Conservation (phyloP, 2,113 vertebrate genomes). For the Varanus salvator region DNA sequence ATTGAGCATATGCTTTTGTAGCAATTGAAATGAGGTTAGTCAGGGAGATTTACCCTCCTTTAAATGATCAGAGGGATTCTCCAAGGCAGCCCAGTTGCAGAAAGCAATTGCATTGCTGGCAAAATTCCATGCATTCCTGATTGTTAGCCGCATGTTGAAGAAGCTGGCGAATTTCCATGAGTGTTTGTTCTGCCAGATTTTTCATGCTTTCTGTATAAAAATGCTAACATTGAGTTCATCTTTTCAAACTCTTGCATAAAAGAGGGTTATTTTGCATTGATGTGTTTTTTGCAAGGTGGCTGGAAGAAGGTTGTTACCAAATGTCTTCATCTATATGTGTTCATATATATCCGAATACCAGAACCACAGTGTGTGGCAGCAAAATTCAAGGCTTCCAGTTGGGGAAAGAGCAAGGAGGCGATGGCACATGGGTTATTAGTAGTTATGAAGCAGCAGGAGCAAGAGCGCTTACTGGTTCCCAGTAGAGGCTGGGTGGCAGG, state of each 20-base stretch:
- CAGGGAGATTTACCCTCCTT: fast-evolving
- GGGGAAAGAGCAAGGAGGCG: no score
- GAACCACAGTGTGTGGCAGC: no score
- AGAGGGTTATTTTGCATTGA: neutral
- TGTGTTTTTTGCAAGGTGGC: neutral
- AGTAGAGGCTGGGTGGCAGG: no score
- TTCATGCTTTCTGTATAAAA: neutral
- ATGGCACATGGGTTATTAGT: no score
- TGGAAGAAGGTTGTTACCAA: neutral
- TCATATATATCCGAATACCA: no score
- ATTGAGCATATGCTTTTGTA: slow-evolving; percentile 32
- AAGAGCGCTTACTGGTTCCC: no score
- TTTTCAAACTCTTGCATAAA: neutral
- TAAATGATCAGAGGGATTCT: slow-evolving; percentile 27
- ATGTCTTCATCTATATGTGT: no score
- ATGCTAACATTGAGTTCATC: neutral
- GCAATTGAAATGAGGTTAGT: slow-evolving; percentile 39
- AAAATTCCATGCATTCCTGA: neutral
- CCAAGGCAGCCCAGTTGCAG: neutral
- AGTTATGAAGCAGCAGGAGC: no score
- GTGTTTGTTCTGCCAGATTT: neutral
- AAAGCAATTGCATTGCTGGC: slow-evolving; percentile 28
- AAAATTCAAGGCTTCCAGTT: no score
- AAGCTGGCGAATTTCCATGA: neutral
- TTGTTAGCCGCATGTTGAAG: neutral